Evolutionary conservation across 2,113 vertebrate genomes (phyloP), one percentile per base, ranked within the genome.

Genomic region (Cyanistes caeruleus): DNA sequence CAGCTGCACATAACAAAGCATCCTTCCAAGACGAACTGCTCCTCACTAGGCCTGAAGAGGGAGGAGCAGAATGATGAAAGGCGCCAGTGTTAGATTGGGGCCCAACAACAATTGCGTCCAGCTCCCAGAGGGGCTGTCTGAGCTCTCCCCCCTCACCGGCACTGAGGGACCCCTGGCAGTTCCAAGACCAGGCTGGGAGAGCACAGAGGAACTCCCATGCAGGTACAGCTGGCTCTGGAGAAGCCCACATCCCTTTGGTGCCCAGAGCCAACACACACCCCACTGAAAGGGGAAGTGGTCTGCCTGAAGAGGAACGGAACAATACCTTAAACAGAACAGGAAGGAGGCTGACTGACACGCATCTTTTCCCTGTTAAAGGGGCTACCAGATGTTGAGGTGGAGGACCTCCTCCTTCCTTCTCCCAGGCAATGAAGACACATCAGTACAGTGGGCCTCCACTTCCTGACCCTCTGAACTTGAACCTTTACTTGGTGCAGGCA

Each of bases 1-100:
- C 74, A 63, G 37, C 69, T 30, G 19, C 62, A 48, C 2, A 11
- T 21, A 89, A 81, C 84, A 84, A 87, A 95, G 53, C 86, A 35
- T 73, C 70, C 39, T n/a, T 64, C 30, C 6, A 13, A 2, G 49
- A 35, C 52, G 24, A 1, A 20, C 69, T 37, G 64, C 82, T 73
- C 15, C 64, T 9, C 53, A 37, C 60, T 15, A 0, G 20, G 69
- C 46, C 21, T 11, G 9, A 35, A 70, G 28, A 79, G 43, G 85
- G 72, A 87, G 92, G 67, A 92, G 85, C 72, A 62, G 48, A 43
- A 44, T 2, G 2, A 76, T 79, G 78, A 95, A 89, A 94, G 85
- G 27, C 39, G 1, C 28, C 62, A 83, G 70, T 65, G 94, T 94
- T 56, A 55, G 14, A 87, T 8, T 7, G 35, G 20, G 27, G 64